Evolutionary conservation across 2,888 invertebrate species (phyloP).

Genomic region (Leucophora obtusa): DNA sequence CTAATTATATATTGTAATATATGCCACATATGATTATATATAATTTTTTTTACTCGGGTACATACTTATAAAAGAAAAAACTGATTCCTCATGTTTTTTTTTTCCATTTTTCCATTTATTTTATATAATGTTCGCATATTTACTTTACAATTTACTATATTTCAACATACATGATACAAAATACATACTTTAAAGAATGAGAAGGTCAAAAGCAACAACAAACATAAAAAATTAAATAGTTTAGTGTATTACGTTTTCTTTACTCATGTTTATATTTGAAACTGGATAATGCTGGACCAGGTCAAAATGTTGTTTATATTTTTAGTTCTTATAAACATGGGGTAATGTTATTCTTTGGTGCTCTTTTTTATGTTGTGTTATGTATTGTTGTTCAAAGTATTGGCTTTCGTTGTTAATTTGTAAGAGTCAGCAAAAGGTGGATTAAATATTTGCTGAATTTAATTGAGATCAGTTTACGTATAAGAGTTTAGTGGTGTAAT

Average conservation of each 20-base stretch:
- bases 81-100: conserved; percentile 7
- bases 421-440: conserved; percentile 19
- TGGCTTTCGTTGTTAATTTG: conserved; percentile 7
- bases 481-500: conserved; percentile 43
- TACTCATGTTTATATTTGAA: conserved; percentile 30
- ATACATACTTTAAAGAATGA: conserved; percentile 41
- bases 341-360: conserved; percentile 15
- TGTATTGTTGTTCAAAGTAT: conserved; percentile 23
- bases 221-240: conserved; percentile 35
- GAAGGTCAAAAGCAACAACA: conserved; percentile 63
- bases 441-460: conserved; percentile 13
- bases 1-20: too few relatives aligned
- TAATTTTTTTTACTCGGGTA: too few relatives aligned
- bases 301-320: conserved; percentile 56
- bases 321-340: conserved; percentile 6
- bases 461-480: conserved; percentile 39
- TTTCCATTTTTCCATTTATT: neutral
- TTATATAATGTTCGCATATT: conserved; percentile 12
- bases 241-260: conserved; percentile 15
- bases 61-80: neutral
- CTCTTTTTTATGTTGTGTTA: conserved; percentile 33
- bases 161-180: conserved; percentile 5
- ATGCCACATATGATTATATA: too few relatives aligned
- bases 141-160: neutral
- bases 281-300: conserved; percentile 64